These are phyloP conservation scores for Apeltes quadracus DNA, from an alignment of 2,113 vertebrate genomes.

Conservation along the genomic window DNA sequence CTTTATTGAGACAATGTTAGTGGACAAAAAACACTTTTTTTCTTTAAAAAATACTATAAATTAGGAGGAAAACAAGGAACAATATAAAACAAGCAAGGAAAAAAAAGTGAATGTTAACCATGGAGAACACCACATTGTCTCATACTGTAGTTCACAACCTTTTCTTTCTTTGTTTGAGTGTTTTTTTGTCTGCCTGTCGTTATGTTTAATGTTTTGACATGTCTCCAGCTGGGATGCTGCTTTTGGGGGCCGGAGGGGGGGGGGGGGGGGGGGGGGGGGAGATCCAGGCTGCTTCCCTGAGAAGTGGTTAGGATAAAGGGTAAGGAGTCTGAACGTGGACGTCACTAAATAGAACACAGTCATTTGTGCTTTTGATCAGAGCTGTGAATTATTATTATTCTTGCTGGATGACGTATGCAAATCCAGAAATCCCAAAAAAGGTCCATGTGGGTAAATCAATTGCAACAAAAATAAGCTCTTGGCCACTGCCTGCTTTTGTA, in stretches of 20 bases:
- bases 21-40: conserved; percentile 77
- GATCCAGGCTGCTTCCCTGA: conserved; percentile 87
- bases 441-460: conserved; percentile 21
- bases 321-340: conserved; percentile 36
- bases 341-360: conserved; percentile 27
- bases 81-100: conserved; percentile 77
- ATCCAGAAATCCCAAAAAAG: conserved; percentile 6
- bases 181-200: conserved; percentile 58
- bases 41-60: conserved; percentile 75
- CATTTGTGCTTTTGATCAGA: conserved; percentile 69
- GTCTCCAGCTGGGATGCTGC: conserved; percentile 59
- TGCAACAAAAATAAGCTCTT: conserved; percentile 53
- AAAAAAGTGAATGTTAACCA: conserved; percentile 76
- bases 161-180: conserved; percentile 65
- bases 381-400: conserved; percentile 28
- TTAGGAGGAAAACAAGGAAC: conserved; percentile 78
- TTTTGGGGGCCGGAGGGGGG: conserved; percentile 41
- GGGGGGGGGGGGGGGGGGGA: conserved; percentile 52
- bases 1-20: conserved; percentile 78
- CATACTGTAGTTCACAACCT: conserved; percentile 71
- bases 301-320: conserved; percentile 66
- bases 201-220: conserved; percentile 66
- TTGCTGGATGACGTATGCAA: conserved; percentile 12
- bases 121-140: conserved; percentile 71
- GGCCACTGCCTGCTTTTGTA: conserved; percentile 46